phyloP scores from a whole-genome alignment of 2,888 invertebrate genomes.

The Meteorus colon region DNA sequence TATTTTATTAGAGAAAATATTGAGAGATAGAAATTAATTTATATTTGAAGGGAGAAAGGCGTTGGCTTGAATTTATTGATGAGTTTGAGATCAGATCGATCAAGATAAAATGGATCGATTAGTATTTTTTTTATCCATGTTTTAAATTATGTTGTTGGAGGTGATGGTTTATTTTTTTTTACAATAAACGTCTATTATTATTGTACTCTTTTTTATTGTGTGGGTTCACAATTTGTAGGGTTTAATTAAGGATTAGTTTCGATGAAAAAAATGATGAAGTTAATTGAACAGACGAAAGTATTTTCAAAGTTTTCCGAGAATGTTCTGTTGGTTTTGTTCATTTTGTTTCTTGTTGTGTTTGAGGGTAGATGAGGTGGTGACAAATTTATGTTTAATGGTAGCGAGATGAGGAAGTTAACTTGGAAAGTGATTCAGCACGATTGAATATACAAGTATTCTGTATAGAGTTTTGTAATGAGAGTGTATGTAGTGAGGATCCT shows the following conservation, averaged over 20 bases:
- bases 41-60: too few relatives aligned
- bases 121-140: too few relatives aligned
- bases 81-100: too few relatives aligned
- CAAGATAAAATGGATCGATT: too few relatives aligned
- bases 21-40: background rate
- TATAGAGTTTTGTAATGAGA: background rate
- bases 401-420: background rate
- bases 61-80: too few relatives aligned
- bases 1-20: background rate
- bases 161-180: too few relatives aligned
- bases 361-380: too few relatives aligned
- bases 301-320: constrained; percentile 25
- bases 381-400: background rate
- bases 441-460: background rate
- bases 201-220: background rate
- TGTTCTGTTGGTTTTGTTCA: background rate
- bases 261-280: background rate
- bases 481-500: constrained; percentile 3
- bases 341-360: background rate
- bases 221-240: background rate
- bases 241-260: constrained; percentile 1
- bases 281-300: constrained; percentile 5
- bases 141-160: too few relatives aligned
- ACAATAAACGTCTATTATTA: background rate
- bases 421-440: constrained; percentile 12